Evolutionary conservation across 1,140 invertebrate genomes (phyloP).

Genomic region (Aphaenogaster floridana): DNA sequence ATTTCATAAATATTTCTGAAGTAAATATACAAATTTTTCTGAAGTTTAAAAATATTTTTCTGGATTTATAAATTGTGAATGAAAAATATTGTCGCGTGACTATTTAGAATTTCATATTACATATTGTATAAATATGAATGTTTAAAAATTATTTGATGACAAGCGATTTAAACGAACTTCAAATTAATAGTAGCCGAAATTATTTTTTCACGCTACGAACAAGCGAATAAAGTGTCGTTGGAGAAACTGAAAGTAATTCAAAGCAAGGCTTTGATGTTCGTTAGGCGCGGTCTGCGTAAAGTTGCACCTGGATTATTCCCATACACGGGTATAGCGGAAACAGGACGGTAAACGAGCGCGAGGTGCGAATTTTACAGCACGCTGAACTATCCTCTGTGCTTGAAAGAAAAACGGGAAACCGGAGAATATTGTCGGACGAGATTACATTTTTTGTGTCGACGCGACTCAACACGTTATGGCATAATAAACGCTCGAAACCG

Average conservation of each 20-base stretch:
- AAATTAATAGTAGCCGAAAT: not conserved
- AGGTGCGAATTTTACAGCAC: constrained; percentile 53
- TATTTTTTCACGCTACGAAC: not conserved
- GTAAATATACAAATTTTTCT: not conserved
- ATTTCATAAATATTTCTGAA: not conserved
- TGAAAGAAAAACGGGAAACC: constrained; percentile 41
- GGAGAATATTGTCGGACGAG: constrained; percentile 45
- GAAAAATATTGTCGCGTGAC: not conserved
- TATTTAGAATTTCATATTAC: not conserved
- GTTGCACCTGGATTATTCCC: constrained; percentile 47
- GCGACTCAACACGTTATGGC: not conserved
- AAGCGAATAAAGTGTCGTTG: not conserved
- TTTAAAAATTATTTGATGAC: not conserved
- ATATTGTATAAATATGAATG: not conserved
- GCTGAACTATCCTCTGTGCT: constrained; percentile 2
- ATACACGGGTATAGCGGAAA: constrained; percentile 10
- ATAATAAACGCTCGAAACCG: constrained; percentile 3
- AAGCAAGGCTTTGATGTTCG: constrained; percentile 20
- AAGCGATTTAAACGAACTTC: not conserved
- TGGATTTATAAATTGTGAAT: not conserved
- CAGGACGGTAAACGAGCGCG: constrained; percentile 45
- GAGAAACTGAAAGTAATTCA: constrained; percentile 3
- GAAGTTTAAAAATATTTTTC: not conserved
- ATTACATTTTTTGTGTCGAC: constrained; percentile 44
- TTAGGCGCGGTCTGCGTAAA: constrained; percentile 42